Conservation (phyloP, 35 echinoderm and acorn worm species). For the Stichopus chloronotus region DNA sequence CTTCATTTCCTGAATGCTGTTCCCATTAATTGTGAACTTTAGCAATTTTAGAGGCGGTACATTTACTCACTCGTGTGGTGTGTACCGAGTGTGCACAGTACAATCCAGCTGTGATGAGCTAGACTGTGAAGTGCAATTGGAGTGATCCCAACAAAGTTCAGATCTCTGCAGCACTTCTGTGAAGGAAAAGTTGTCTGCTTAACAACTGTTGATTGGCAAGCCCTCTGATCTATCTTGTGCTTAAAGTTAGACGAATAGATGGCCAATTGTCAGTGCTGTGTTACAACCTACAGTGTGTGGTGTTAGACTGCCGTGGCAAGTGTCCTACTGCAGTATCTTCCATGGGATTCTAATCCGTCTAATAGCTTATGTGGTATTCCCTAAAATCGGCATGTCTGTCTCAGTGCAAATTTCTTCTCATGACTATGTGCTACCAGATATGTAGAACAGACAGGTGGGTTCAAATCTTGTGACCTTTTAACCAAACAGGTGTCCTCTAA, state of each 20-base stretch:
- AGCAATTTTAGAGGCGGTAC: not conserved
- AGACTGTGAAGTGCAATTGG: not conserved
- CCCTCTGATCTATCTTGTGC: too few relatives aligned
- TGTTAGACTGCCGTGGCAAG: not conserved
- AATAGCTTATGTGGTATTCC: not conserved
- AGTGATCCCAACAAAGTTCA: not conserved
- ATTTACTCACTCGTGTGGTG: not conserved
- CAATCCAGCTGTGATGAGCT: not conserved
- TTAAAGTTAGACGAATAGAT: too few relatives aligned
- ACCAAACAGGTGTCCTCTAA: not conserved
- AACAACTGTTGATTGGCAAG: not conserved
- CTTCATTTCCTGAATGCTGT: not conserved
- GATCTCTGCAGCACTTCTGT: not conserved
- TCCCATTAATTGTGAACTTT: not conserved
- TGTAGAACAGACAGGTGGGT: not conserved
- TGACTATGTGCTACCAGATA: not conserved
- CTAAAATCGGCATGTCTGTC: not conserved
- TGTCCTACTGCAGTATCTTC: not conserved
- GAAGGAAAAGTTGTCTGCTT: not conserved
- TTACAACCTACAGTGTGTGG: not conserved
- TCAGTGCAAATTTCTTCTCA: not conserved
- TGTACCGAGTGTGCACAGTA: not conserved
- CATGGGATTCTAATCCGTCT: too few relatives aligned
- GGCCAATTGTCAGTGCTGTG: too few relatives aligned
- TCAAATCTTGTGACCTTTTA: not conserved